phyloP scores from a whole-genome alignment of 2,797 vertebrate species.

The Poeciliopsis paucimaculata region DNA sequence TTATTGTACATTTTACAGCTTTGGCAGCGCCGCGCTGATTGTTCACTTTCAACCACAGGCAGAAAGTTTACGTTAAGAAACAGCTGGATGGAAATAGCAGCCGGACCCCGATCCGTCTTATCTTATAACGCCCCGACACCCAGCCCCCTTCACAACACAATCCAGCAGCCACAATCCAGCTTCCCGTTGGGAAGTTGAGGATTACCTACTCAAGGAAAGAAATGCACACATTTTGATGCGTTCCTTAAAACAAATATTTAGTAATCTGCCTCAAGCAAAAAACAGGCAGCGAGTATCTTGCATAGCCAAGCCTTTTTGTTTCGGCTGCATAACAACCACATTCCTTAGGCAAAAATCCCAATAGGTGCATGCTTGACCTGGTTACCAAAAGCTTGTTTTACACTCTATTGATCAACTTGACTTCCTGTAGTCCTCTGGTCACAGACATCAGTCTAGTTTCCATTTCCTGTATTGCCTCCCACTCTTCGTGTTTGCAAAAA shows the following conservation, averaged over 20 bases:
- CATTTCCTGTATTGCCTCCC: constrained; percentile 38
- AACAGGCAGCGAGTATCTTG: constrained; percentile 35
- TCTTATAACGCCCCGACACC: constrained; percentile 69
- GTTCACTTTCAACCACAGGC: constrained; percentile 25
- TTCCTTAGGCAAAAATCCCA: constrained; percentile 62
- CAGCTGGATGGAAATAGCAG: constrained; percentile 67
- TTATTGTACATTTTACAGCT: constrained; percentile 31
- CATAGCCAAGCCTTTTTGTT: constrained; percentile 6
- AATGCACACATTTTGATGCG: constrained; percentile 52
- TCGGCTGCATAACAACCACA: constrained; percentile 16
- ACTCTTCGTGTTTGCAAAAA: constrained; percentile 8
- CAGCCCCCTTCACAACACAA: constrained; percentile 28
- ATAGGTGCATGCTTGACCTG: constrained; percentile 72
- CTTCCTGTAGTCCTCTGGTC: constrained; percentile 56
- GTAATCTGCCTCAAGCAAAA: constrained; percentile 43
- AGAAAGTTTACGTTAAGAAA: constrained; percentile 32
- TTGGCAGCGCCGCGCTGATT: constrained; percentile 6
- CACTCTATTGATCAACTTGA: constrained; percentile 69
- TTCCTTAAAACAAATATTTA: constrained; percentile 59
- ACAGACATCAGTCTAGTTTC: constrained; percentile 47
- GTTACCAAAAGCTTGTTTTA: constrained; percentile 75
- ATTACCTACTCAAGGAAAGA: constrained; percentile 50
- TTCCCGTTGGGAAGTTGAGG: constrained; percentile 47
- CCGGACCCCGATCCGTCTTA: constrained; percentile 70
- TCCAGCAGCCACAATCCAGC: constrained; percentile 42